Evolutionary conservation across 1,140 invertebrate species (phyloP).

Genomic region (Macrobrachium nipponense): DNA sequence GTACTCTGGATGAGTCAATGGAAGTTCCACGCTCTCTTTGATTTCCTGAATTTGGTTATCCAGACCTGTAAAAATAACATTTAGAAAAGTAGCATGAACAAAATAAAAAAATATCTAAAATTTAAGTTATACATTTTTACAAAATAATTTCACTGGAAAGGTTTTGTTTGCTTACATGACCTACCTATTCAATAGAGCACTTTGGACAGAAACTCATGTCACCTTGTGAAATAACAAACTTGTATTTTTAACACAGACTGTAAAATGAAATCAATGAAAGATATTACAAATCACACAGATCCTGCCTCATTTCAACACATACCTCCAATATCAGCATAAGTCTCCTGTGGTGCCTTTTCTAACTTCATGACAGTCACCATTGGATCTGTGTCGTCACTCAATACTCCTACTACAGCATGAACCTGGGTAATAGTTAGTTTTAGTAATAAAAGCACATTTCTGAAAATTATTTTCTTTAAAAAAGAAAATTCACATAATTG

Average conservation of each 20-base stretch:
- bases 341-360: constrained; percentile 99
- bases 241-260: neutral
- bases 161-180: too few relatives aligned
- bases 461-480: too few relatives aligned
- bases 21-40: constrained; percentile 98
- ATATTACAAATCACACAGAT: neutral
- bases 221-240: neutral
- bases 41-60: constrained; percentile 99
- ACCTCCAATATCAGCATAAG: constrained; percentile 99
- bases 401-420: constrained; percentile 98
- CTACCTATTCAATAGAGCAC: too few relatives aligned
- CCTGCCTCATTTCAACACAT: neutral
- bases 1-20: constrained; percentile 99
- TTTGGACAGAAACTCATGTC: too few relatives aligned
- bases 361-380: constrained; percentile 99
- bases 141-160: too few relatives aligned
- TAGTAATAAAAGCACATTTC: neutral
- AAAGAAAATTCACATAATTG: too few relatives aligned
- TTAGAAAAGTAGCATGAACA: neutral
- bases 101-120: neutral
- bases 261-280: neutral
- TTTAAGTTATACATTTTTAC: constrained; percentile 1
- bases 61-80: constrained; percentile 73
- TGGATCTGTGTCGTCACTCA: constrained; percentile 99
- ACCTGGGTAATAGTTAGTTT: constrained; percentile 68